Percentiles rank a stretch among this genome's conserved stretches.
Evolutionary conservation across 2,888 invertebrate genomes (phyloP).

Genomic region (Sympetrum striolatum): DNA sequence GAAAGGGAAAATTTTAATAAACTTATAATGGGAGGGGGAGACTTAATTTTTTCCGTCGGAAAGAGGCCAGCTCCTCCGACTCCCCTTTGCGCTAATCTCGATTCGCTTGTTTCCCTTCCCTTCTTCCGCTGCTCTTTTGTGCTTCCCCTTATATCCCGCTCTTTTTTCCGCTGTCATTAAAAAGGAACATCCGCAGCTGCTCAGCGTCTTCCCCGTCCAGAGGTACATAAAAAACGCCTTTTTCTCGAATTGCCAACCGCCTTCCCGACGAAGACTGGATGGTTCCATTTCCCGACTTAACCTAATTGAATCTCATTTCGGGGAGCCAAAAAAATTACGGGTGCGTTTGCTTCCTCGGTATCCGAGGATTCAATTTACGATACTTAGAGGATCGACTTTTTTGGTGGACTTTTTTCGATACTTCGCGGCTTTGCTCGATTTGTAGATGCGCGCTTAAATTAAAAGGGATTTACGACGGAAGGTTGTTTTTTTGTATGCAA

Average conservation of each 20-base stretch:
- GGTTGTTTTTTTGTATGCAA: no score
- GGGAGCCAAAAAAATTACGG: neutral
- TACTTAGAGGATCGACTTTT: no score
- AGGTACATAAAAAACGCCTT: neutral
- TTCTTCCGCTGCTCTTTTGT: neutral
- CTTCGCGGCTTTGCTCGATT: no score
- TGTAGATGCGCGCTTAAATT: no score
- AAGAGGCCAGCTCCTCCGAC: neutral
- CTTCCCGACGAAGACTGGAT: neutral
- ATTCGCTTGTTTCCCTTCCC: neutral
- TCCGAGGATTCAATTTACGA: no score
- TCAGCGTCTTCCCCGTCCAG: neutral
- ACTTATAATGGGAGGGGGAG: neutral
- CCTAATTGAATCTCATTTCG: neutral
- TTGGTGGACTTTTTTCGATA: no score
- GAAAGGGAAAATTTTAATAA: neutral
- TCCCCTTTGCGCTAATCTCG: neutral
- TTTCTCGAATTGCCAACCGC: neutral
- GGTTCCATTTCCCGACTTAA: neutral
- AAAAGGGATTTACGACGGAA: no score
- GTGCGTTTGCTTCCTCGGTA: no score
- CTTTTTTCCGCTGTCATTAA: neutral
- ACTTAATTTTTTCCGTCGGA: neutral
- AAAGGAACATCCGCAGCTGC: neutral
- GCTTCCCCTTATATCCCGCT: neutral